Evolutionary conservation across 1,140 invertebrate genomes (phyloP), one percentile per base, ranked within the genome.

Genomic region (Proales similis): DNA sequence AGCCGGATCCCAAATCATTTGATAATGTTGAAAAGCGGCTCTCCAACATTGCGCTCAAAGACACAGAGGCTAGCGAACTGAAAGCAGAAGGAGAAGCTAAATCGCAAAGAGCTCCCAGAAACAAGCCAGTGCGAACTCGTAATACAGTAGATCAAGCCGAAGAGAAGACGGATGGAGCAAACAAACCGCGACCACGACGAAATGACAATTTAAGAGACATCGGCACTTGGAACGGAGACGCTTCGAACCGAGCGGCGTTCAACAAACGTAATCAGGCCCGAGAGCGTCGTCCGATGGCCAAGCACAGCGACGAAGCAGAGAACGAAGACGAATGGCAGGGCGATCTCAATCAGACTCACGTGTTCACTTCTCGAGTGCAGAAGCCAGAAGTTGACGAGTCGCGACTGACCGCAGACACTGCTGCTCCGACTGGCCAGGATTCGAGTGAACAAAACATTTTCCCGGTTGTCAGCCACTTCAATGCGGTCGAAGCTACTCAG

Each of bases 391-490:
- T 57, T 57, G 9, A 11, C 7, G 51, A 57, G 24, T 2, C 36
- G 39, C n/a, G n/a, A n/a, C n/a, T n/a, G n/a, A n/a, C 24, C 32
- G 9, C 17, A 22, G 3, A 36, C 33, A 9, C 33, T 9, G 14
- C 9, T 36, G 14, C 9, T 36, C 14, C 33, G 14, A 36, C 33
- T 9, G 14, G 9, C 33, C 9, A 14, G 9, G 33, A 9, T 9
- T 9, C 33, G n/a, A n/a, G n/a, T n/a, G n/a, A 36, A 36, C 51
- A 57, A 39, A 22, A 26, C 20, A 42, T 42, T 42, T 57, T 57
- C 32, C 51, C 51, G 17, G 45, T 57, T 14, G 51, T n/a, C n/a
- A n/a, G 51, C 27, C 51, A 57, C n/a, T 57, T 57, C n/a, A 57
- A 57, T 57, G 51, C 51, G 9, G 51, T 42, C 27, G 51, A 57